These are phyloP conservation scores for Glaucomys volans DNA, from an alignment of 2,113 vertebrate species.

Conservation along the genomic window DNA sequence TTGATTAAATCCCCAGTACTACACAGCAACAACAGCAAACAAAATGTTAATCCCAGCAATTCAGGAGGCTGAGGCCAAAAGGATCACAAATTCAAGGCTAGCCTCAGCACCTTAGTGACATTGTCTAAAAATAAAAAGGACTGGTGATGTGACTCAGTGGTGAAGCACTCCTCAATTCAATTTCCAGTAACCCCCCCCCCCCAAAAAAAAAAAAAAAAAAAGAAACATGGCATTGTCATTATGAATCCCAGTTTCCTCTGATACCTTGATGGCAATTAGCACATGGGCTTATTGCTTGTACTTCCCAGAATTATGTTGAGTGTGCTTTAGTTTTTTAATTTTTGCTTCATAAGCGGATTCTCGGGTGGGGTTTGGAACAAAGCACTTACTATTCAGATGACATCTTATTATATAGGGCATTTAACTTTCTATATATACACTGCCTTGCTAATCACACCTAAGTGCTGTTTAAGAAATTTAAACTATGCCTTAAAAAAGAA, in stretches of 20 bases:
- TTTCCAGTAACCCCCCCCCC: not conserved
- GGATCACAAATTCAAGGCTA: not conserved
- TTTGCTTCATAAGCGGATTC: not conserved
- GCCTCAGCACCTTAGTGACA: not conserved
- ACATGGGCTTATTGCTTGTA: not conserved
- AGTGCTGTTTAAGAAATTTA: conserved; percentile 14
- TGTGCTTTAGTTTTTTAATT: not conserved
- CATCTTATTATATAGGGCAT: not conserved
- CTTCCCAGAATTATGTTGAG: not conserved
- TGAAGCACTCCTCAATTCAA: not conserved
- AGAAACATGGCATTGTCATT: not conserved
- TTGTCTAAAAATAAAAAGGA: not conserved
- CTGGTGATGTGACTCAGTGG: not conserved
- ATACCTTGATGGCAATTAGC: not conserved
- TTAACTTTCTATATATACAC: not conserved
- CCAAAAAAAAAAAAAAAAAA: not conserved
- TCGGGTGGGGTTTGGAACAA: not conserved
- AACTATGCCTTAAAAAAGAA: not conserved
- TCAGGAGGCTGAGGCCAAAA: not conserved
- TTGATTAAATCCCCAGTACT: too few species aligned
- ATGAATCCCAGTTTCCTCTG: not conserved
- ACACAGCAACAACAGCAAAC: too few species aligned
- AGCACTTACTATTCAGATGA: not conserved
- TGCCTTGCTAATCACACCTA: not conserved
- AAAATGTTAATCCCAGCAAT: not conserved